These are phyloP conservation scores for Sitta europaea DNA, from an alignment of 2,113 vertebrate species.

Conservation along the genomic window DNA sequence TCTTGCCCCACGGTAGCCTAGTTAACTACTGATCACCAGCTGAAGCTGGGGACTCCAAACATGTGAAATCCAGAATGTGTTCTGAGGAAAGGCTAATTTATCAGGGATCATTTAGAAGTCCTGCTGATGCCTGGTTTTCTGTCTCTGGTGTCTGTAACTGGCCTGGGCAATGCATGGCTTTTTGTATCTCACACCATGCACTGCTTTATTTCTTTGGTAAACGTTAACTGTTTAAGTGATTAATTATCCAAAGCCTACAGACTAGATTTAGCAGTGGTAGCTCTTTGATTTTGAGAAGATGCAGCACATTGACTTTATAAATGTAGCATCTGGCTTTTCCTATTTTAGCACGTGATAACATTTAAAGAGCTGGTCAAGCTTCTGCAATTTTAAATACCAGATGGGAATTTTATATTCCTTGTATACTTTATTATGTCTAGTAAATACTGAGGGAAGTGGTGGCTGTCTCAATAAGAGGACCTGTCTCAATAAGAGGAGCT, in stretches of 20 bases:
- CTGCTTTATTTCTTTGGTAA: neutral
- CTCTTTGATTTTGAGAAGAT: neutral
- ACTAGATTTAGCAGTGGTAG: neutral
- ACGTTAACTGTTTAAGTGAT: neutral
- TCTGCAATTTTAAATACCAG: conserved; percentile 4
- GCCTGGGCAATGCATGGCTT: neutral
- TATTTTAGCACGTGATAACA: neutral
- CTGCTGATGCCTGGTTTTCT: neutral
- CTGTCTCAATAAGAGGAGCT: neutral
- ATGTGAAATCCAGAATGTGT: neutral
- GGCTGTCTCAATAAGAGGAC: neutral
- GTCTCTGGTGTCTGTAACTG: neutral
- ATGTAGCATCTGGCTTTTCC: conserved; percentile 14
- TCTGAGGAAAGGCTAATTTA: neutral
- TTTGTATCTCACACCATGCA: neutral
- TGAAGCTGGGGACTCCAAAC: neutral
- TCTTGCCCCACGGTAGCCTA: neutral
- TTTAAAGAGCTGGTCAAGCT: neutral
- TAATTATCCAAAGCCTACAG: neutral
- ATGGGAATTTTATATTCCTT: neutral
- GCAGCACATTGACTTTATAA: neutral
- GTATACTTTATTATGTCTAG: neutral
- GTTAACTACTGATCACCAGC: neutral
- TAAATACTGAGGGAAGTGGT: neutral
- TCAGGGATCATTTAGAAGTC: neutral